Evolutionary conservation across 2,888 invertebrate genomes (phyloP).

Genomic region (Dione vanillae): DNA sequence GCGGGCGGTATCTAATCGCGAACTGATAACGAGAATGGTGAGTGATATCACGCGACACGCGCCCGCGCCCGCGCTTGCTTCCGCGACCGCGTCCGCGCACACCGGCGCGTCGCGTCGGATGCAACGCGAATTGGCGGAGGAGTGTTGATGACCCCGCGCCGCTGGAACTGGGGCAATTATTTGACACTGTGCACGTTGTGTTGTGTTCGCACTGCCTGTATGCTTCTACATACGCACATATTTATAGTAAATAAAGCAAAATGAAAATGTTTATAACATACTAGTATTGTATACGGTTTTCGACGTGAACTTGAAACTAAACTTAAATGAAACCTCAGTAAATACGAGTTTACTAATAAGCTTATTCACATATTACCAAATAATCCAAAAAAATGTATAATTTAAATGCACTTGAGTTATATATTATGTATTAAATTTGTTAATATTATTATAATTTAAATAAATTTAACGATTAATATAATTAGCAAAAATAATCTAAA

Average conservation of each 20-base stretch:
- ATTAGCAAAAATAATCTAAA: no score
- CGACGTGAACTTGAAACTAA: no score
- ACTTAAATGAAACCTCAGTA: no score
- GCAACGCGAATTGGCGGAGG: constrained; percentile 17
- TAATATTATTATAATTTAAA: no score
- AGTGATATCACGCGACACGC: constrained; percentile 51
- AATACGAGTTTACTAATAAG: no score
- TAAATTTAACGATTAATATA: no score
- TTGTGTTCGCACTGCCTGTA: background rate
- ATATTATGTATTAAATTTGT: no score
- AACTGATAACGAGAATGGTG: constrained; percentile 59
- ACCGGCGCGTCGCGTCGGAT: background rate
- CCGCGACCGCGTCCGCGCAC: no score
- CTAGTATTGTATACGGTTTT: no score
- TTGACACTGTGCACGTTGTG: constrained; percentile 7
- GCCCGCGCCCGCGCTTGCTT: background rate
- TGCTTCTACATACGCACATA: background rate
- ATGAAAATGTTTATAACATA: background rate
- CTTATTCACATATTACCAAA: no score
- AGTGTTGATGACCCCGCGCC: constrained; percentile 19
- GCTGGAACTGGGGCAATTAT: constrained; percentile 20
- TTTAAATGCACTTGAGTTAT: no score
- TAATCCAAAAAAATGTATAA: no score
- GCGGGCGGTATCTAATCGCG: constrained; percentile 74
- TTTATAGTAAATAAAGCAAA: background rate